A percentile compares a stretch with the other conserved stretches of the same genome.
Conservation (phyloP, 2,113 vertebrate genomes). For the Leptobrachium leishanense region DNA sequence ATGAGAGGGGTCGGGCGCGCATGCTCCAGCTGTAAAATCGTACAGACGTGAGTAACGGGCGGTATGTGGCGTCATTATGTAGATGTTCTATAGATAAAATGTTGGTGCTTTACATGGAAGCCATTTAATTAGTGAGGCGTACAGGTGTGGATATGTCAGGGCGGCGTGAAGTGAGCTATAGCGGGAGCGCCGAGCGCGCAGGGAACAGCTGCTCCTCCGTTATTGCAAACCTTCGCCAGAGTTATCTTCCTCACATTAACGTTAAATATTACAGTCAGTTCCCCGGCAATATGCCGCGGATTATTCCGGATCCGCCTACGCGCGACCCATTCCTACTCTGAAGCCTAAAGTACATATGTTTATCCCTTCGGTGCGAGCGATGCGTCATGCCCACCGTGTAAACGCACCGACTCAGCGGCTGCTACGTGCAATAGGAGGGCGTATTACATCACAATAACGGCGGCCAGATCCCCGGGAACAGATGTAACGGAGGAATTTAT, state of each 20-base stretch:
- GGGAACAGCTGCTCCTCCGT: slow-evolving; percentile 37
- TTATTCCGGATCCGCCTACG: not conserved
- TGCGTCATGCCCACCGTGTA: not conserved
- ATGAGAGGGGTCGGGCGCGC: not conserved
- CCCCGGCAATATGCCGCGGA: not conserved
- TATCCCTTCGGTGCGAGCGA: not conserved
- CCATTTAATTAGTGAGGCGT: slow-evolving; percentile 9
- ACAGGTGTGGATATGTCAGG: slow-evolving; percentile 29
- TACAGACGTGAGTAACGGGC: not conserved
- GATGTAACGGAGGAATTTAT: too few relatives aligned
- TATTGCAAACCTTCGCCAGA: slow-evolving; percentile 13
- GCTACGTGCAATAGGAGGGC: not conserved
- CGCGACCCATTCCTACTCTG: not conserved
- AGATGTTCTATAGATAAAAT: slow-evolving; percentile 21
- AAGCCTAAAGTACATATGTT: not conserved
- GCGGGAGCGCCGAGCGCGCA: not conserved
- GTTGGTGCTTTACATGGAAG: not conserved
- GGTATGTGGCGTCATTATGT: not conserved
- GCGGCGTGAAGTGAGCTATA: not conserved
- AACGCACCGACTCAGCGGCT: not conserved
- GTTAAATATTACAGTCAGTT: slow-evolving; percentile 33
- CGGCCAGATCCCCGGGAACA: too few relatives aligned
- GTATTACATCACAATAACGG: not conserved
- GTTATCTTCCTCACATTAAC: slow-evolving; percentile 22
- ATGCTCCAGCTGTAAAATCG: not conserved